A percentile compares a stretch with the other conserved stretches of the same genome.
phyloP scores from a whole-genome alignment of 2,113 vertebrate species.

The Oreochromis niloticus region DNA sequence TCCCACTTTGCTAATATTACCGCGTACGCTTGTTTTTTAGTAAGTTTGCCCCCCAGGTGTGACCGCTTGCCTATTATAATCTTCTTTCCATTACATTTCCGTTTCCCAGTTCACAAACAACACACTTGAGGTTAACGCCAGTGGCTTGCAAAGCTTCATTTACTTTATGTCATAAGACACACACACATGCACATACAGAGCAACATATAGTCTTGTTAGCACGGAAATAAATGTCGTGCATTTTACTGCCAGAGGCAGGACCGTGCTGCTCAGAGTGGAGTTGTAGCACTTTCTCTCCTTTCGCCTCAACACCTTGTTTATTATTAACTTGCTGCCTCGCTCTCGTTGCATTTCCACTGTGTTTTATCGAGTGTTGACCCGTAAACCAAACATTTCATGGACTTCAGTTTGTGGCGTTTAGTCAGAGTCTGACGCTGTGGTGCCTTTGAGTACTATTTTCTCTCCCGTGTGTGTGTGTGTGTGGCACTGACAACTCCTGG shows the following conservation, averaged over 20 bases:
- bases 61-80: background rate
- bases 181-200: background rate
- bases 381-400: background rate
- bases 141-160: conserved; percentile 5
- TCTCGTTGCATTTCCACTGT: background rate
- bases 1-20: background rate
- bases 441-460: background rate
- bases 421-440: background rate
- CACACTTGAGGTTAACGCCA: conserved; percentile 1
- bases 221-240: background rate
- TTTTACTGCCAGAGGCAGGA: background rate
- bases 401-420: background rate
- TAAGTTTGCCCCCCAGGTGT: background rate
- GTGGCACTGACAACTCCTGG: background rate
- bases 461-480: background rate
- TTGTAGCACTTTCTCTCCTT: conserved; percentile 24
- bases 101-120: background rate
- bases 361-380: background rate
- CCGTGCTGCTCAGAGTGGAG: background rate
- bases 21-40: background rate
- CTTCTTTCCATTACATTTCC: background rate
- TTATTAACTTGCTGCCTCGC: conserved; percentile 21
- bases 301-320: background rate
- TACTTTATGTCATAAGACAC: background rate
- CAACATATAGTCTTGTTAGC: background rate